Evolutionary conservation across 2,797 vertebrate species (phyloP), one percentile per base, ranked within the genome.

Genomic region (Schizothorax lantsangensis): DNA sequence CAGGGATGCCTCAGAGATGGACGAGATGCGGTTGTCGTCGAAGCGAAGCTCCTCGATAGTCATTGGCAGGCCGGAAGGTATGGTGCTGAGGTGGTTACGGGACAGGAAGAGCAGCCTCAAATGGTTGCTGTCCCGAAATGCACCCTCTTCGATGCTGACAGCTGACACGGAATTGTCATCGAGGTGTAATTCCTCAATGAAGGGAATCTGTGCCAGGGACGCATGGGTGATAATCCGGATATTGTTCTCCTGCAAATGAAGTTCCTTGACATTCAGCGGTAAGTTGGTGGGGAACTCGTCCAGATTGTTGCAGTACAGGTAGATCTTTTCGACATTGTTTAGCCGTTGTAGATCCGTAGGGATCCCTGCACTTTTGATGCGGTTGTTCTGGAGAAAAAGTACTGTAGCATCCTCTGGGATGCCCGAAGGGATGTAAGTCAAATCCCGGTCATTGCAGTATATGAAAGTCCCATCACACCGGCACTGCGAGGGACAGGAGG

Each of bases 301-400:
- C 94, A 99, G 94, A 92, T 96, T 99, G 95, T 99, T 99, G 94
- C 96, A 97, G 90, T 99, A 99, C 83, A 99, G 95, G 92, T 98
- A 99, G 93, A 99, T 99, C 94, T 98, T 98, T 94, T 99, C 98
- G 89, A 99, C 98, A 87, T 95, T 96, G 84, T 94, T 92, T 83
- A 99, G 96, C 90, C 95, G 95, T 92, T 96, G 96, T 54, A 99
- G 96, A 92, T 99, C 98, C 36, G 97, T 91, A 72, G 98, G 98
- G 94, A 99, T 99, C 68, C 98, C 98, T 40, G 97, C 97, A 89
- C 99, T 99, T 94, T 97, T 99, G 92, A 99, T 99, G 94, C 97
- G 97, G 96, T 99, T 99, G 95, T 99, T 99, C 94, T 99, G 99
- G 93, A 99, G 96, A 95, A 97, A 99, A 91, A 99, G 98, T 91